Evolutionary conservation across 1,140 invertebrate genomes (phyloP).

Genomic region (Gerris buenoi): DNA sequence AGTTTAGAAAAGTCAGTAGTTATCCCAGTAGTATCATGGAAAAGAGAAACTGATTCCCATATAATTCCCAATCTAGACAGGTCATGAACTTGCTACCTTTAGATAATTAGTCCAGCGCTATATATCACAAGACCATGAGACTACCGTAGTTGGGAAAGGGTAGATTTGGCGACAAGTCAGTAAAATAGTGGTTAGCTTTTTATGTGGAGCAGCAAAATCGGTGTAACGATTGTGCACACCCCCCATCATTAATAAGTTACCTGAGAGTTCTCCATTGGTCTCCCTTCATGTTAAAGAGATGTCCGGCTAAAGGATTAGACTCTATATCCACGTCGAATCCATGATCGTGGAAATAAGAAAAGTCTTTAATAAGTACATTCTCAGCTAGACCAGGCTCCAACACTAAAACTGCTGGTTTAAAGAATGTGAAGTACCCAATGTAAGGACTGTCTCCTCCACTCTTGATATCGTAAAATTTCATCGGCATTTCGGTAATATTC

Average conservation of each 20-base stretch:
- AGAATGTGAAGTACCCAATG: background rate
- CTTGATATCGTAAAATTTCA: background rate
- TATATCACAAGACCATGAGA: no score
- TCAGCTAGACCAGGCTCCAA: conserved; percentile 30
- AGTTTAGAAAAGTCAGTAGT: no score
- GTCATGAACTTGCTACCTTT: no score
- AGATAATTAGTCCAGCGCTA: no score
- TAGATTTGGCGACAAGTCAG: no score
- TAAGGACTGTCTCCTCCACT: background rate
- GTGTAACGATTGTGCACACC: no score
- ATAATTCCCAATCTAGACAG: no score
- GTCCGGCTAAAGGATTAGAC: conserved; percentile 13
- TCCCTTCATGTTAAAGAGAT: conserved; percentile 18
- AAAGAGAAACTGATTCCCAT: no score
- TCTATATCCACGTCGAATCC: conserved; percentile 14
- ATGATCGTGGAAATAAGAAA: conserved; percentile 25
- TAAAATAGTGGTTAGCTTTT: no score
- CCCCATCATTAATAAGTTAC: conserved; percentile 20
- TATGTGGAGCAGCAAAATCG: no score
- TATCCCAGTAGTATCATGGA: no score
- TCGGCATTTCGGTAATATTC: background rate
- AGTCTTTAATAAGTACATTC: conserved; percentile 27
- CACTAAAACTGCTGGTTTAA: conserved; percentile 17
- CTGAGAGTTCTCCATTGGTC: conserved; percentile 33
- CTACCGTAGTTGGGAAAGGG: no score